These are phyloP conservation scores for Macrobrachium rosenbergii DNA, from an alignment of 1,140 invertebrate genomes.

Conservation along the genomic window DNA sequence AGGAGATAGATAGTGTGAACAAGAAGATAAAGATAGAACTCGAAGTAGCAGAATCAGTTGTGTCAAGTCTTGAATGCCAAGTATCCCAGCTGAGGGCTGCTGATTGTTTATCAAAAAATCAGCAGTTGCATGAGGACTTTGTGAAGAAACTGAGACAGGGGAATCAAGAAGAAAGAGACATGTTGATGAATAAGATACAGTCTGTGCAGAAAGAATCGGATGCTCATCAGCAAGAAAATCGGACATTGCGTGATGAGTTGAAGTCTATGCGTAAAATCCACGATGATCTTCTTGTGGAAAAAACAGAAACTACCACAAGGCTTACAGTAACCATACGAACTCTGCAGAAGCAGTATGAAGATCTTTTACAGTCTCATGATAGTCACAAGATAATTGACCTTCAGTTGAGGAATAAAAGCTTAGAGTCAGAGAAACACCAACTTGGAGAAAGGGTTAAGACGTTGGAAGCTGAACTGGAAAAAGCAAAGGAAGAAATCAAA, in stretches of 20 bases:
- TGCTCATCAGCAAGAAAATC: constrained; percentile 33
- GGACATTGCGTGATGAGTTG: constrained; percentile 51
- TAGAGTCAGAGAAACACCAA: constrained; percentile 44
- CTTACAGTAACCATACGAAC: constrained; percentile 47
- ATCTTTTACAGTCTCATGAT: constrained; percentile 46
- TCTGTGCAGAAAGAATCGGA: constrained; percentile 40
- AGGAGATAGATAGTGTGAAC: constrained; percentile 31
- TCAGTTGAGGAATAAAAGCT: constrained; percentile 35
- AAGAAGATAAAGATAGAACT: constrained; percentile 54
- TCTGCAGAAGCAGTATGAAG: constrained; percentile 58
- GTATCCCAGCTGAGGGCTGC: constrained; percentile 50
- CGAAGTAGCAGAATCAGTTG: constrained; percentile 56
- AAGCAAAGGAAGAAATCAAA: constrained; percentile 53
- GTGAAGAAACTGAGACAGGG: constrained; percentile 49
- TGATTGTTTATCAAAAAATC: constrained; percentile 48
- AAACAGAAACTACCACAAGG: constrained; percentile 52
- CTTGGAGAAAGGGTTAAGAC: constrained; percentile 28
- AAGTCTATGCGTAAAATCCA: constrained; percentile 37
- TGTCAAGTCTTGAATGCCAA: constrained; percentile 58
- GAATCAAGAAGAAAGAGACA: constrained; percentile 46
- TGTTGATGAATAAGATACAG: constrained; percentile 43
- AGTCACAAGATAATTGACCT: constrained; percentile 37
- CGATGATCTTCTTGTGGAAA: constrained; percentile 50
- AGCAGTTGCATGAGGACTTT: constrained; percentile 60
- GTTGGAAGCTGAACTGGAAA: constrained; percentile 41